Base-by-base conservation (phyloP, 2,888 invertebrate species). In the Gerris lacustris region DNA sequence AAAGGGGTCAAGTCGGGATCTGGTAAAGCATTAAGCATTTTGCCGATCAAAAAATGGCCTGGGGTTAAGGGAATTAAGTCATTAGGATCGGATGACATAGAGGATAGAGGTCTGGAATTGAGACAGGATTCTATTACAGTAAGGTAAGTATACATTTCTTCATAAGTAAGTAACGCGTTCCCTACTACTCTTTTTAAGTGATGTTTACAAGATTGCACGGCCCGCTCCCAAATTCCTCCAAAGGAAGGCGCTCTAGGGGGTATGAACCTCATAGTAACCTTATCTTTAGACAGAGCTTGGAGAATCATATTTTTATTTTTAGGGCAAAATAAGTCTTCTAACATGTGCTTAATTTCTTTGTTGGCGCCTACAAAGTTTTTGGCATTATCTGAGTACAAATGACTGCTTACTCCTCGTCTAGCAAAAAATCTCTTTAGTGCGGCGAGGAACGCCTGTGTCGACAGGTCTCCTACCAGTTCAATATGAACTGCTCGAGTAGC, bases 141-240 rank as follows among this genome's bases (percentile, higher is more conserved):
- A 6, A 71, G 47, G 55, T 67, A 47, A 64, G 72, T 72, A n/a
- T 66, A 69, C 67, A 72, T 15, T 72, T 72, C 72, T 44, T 17
- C 17, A 44, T 44, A 72, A 11, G 72, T 67, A 17, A 71, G 15
- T n/a, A 9, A 43, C 6, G 67, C 63, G 6, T 63, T 62, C 18
- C 72, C 72, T 45, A 72, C 18, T 6, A 67, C 55, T 62, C 67
- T 43, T 43, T 62, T 63, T 4, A 72, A 45, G 44, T 72, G 67
- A 17, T 17, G 44, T 47, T 72, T 72, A 17, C 64, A 47, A n/a
- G 44, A 18, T 45, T 72, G 69, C 18, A 72, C 62, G 11, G 45
- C 63, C 6, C 69, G 63, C 44, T 72, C 72, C 72, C 72, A 72
- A 6, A 72, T 17, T 9, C 72, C 72, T 15, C 69, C 72, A 62